phyloP scores from a whole-genome alignment of 2,888 invertebrate genomes.

The Synanthedon formicaeformis region DNA sequence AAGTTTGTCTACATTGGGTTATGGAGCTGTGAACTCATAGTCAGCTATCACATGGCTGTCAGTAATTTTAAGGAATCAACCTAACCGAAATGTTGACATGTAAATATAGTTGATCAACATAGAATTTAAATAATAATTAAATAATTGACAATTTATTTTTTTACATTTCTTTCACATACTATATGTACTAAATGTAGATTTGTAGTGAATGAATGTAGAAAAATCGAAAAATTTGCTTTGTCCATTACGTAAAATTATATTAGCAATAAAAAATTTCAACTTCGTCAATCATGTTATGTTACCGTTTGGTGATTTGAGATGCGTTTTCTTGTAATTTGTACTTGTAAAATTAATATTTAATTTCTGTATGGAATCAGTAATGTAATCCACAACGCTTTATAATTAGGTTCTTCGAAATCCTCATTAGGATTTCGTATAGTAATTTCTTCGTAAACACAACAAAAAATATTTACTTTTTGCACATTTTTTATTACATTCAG shows the following conservation, averaged over 20 bases:
- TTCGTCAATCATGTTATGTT: neutral
- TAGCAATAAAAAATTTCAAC: neutral
- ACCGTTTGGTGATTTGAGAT: neutral
- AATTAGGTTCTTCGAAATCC: conserved; percentile 64
- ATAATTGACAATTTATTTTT: conserved; percentile 68
- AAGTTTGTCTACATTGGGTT: conserved; percentile 59
- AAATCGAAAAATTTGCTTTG: neutral
- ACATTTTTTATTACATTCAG: conserved; percentile 34
- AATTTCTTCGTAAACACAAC: conserved; percentile 44
- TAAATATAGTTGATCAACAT: conserved; percentile 68
- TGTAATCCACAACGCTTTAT: conserved; percentile 68
- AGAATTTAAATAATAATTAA: conserved; percentile 56
- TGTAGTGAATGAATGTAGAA: conserved; percentile 22
- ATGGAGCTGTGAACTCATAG: conserved; percentile 58
- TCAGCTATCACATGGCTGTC: conserved; percentile 72
- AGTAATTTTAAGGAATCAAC: conserved; percentile 66
- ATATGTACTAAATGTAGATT: conserved; percentile 33
- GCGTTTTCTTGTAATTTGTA: conserved; percentile 5
- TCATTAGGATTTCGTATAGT: conserved; percentile 50
- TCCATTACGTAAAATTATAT: neutral
- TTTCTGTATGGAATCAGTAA: conserved; percentile 41
- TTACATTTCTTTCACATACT: conserved; percentile 60
- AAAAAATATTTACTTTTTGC: conserved; percentile 34
- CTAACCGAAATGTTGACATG: conserved; percentile 65
- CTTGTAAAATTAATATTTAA: conserved; percentile 31